Evolutionary conservation across 2,797 vertebrate genomes (phyloP).

Genomic region (Holocentrus rufus): DNA sequence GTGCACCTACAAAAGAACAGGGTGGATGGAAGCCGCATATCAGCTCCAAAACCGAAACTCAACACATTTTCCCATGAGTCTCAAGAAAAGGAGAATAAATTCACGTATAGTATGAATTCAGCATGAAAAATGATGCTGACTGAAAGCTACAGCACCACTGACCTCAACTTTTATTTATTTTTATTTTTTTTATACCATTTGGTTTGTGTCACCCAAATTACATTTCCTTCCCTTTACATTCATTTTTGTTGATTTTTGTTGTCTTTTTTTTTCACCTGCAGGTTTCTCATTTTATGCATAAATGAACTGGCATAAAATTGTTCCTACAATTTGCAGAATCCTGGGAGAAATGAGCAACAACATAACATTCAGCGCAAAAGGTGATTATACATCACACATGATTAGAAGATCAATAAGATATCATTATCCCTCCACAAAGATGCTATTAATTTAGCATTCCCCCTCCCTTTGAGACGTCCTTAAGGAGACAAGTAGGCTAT

Average conservation of each 20-base stretch:
- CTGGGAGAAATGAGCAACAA: background rate
- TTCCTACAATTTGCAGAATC: background rate
- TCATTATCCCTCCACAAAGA: slow-evolving; percentile 8
- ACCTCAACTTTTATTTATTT: no score
- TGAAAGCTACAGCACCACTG: background rate
- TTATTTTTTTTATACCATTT: no score
- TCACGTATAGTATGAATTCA: background rate
- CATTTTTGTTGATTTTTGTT: background rate
- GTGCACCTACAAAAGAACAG: background rate
- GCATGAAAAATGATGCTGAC: background rate
- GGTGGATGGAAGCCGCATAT: no score
- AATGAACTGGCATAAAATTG: no score
- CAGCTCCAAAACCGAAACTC: background rate
- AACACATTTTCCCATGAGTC: background rate
- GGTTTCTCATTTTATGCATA: no score
- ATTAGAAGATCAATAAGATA: slow-evolving; percentile 34
- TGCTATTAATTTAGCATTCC: slow-evolving; percentile 13
- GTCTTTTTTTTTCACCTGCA: no score
- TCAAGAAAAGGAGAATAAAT: background rate
- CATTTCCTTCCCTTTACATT: no score
- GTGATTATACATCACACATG: slow-evolving; percentile 16
- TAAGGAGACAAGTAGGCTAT: slow-evolving; percentile 24
- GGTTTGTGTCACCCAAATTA: no score
- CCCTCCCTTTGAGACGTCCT: slow-evolving; percentile 9
- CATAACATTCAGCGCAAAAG: background rate